Base-by-base conservation (phyloP, 2,797 vertebrate genomes). In the Oceanodroma leucorhoa region DNA sequence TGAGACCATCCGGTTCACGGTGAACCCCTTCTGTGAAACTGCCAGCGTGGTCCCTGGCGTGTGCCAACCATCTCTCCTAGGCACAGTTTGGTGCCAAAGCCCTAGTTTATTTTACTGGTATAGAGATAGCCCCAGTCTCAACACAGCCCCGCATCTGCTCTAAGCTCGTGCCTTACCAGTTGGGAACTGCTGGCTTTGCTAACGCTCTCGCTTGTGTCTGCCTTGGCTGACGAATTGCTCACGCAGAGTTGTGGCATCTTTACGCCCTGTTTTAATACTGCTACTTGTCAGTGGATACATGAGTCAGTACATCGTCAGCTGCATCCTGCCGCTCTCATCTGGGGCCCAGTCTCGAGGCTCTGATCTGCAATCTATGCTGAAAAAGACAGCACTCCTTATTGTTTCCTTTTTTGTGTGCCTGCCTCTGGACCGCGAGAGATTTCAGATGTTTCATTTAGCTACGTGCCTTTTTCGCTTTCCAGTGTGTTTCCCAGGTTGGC, bases 221-320 rank as follows among this genome's bases (percentile, higher is more conserved):
- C 75, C 69, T 93, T 96, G 95, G 95, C 92, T 93, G 92, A 85
- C 0, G 26, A 90, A 62, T 41, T 1, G 0, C 81, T 95, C 96
- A 95, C 0, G 81, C 96, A 92, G 93, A 96, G 90, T 7, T 96
- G 95, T 95, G 93, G 91, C 88, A 93, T 96, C 94, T 96, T 95
- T 78, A 92, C 4, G 36, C 94, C 43, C 93, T 92, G 86, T 91
- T 93, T 90, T 93, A 95, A 61, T 89, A 65, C 30, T 95, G 92
- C 93, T 96, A 96, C 95, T 96, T 96, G 94, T 95, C 91, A 95
- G 79, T 89, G 95, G 61, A 95, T 95, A 84, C 83, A 87, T 94
- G 89, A 97, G 67, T 94, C 89, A 97, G 84, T 57, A 17, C 90
- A 81, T 85, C 2, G 27, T 87, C 89, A 93, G 92, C 93, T 91